Evolutionary conservation across 2,113 vertebrate species (phyloP), one percentile per base, ranked within the genome.

Genomic region (Microtus richardsoni): DNA sequence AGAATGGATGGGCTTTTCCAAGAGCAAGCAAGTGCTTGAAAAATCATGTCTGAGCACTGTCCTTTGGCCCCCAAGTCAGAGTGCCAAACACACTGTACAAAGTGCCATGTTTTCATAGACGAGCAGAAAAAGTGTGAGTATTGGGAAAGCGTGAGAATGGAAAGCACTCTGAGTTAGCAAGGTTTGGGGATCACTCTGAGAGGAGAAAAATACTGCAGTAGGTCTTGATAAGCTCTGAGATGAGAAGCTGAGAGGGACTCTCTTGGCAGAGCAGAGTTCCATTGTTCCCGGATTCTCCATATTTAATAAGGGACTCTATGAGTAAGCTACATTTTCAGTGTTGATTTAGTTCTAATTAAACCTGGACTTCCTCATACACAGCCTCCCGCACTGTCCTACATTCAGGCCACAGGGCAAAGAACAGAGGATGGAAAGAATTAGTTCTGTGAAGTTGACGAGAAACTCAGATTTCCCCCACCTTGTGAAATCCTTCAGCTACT

Each of bases 361-460:
- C 58, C 17, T 64, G 58, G n/a, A 44, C n/a, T 41, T 84, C 14
- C 24, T 84, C 17, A 8, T 28, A 41, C 80, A 62, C 14, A 62
- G 24, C 24, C 13, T 41, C 71, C n/a, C 39, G n/a, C n/a, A 73
- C 80, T 41, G 21, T 58, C n/a, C n/a, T 36, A 28, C 26, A n/a
- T 16, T 88, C 86, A 82, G 73, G 14, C 73, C 77, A n/a, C 88
- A 36, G 41, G 71, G 52, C 79, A 66, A 89, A 93, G 93, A 71
- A 96, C 19, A 28, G 5, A 44, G 13, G 13, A 12, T 39, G 10
- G 41, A 12, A 33, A 92, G 39, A n/a, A 78, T 8, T 14, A 44
- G 82, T 54, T 64, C 52, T 86, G 26, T 12, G 9, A 80, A 52
- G 26, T 85, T 54, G 54, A 8, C 19, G 0, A 10, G 58, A 47